Evolutionary conservation across 2,113 vertebrate genomes (phyloP), one percentile per base, ranked within the genome.

Genomic region (Phycodurus eques): DNA sequence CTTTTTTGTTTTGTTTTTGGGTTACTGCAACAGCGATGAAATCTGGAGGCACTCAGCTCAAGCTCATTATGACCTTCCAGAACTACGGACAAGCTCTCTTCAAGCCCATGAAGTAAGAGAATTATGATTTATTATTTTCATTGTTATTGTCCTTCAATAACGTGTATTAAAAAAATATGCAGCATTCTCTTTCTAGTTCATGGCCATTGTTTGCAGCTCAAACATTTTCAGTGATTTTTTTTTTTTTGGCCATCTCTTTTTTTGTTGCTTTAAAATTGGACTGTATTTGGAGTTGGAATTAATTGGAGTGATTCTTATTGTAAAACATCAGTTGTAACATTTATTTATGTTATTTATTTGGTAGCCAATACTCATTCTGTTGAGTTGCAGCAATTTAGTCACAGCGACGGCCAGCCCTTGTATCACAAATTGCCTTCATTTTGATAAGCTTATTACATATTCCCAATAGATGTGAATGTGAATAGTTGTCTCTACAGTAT

Each of bases 21-120:
- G 84, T 79, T 5, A 44, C 61, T 63, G 71, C 68, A 51, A 71
- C 92, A 99, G 98, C 96, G 1, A 99, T 99, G 98, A 99, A 99
- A 88, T 98, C 98, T 0, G 98, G 98, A 88, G 98, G 98, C 80
- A 99, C 97, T 0, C 98, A 99, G 84, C 94, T 99, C 76, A 99
- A 99, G 87, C 94, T 99, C 89, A 96, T 99, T 92, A 96, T 99
- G 98, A 98, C 97, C 33, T 98, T 99, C 94, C 96, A 98, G 88
- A 99, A 99, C 88, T 99, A 99, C 2, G 98, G 98, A 64, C 98
- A 99, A 81, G 97, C 97, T 0, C 90, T 99, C 78, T 99, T 99
- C 81, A 99, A 99, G 82, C 97, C 98, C 57, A 99, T 99, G 97
- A 99, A 98, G 98, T 99, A 93, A 96, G 97, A 96, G 3, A 8